Base-by-base conservation (phyloP, 2,888 invertebrate species). In the Parnassius smintheus region DNA sequence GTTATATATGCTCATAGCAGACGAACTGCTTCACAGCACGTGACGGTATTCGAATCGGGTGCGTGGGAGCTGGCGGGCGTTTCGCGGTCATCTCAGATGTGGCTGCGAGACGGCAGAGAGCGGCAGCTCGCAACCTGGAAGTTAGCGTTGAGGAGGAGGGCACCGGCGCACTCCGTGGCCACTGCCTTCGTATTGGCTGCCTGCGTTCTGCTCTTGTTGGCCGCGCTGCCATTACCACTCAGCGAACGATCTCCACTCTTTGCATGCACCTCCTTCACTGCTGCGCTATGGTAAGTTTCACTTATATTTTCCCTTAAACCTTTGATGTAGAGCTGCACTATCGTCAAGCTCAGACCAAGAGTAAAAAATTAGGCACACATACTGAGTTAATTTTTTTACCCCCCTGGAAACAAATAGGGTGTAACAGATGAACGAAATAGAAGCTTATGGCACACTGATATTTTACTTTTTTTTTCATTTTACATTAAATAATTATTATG, bases 21-120 rank as follows among this genome's bases (percentile, higher is more conserved):
- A 35, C 35, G 4, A 7, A 7, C 7, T 35, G 7, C 35, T 35
- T 48, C 11, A 13, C 54, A 68, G 65, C 62, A 64, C 0, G 55
- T 52, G 18, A 69, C 80, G 25, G 77, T 85, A 18, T 82, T 81
- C 68, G 86, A 86, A 70, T 69, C 80, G 7, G 85, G 87, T 13
- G 72, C 78, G 0, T 90, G 90, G 90, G 80, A 85, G 70, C 73
- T 87, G 65, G 44, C 71, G 61, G 62, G 74, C 13, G 74, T 85
- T 64, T 9, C 48, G n/a, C 68, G 25, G 56, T 55, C 71, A 70
- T 73, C 61, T 73, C 71, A 46, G 68, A 70, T 54, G 63, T 66
- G 61, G 72, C 60, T 51, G 68, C 71, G 66, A 9, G 65, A 53
- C 56, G 71, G 63, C 51, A 58, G 51, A 50, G 64, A 61, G 60